A percentile compares a stretch with the other conserved stretches of the same genome.
Evolutionary conservation across 2,797 vertebrate genomes (phyloP).

Genomic region (Apogon talboti): DNA sequence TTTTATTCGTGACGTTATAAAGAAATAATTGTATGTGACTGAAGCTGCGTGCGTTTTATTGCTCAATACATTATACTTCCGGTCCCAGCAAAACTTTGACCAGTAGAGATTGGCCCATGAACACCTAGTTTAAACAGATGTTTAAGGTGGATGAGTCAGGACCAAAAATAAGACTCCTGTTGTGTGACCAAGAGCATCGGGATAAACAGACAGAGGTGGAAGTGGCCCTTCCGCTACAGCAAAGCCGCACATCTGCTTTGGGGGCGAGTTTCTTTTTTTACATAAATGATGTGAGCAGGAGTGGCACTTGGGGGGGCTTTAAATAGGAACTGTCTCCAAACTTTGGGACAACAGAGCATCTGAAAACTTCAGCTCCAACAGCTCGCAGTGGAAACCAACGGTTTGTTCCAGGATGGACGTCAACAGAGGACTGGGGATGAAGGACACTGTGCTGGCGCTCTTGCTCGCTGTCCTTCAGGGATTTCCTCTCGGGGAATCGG

Average conservation of each 20-base stretch:
- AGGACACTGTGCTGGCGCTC: slow-evolving; percentile 74
- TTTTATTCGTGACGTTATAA: neutral
- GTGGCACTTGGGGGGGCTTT: slow-evolving; percentile 82
- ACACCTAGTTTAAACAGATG: slow-evolving; percentile 25
- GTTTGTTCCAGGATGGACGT: slow-evolving; percentile 63
- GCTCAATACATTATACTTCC: neutral
- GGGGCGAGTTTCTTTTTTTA: slow-evolving; percentile 79
- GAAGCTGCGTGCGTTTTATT: neutral
- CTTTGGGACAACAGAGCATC: slow-evolving; percentile 74
- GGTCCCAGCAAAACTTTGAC: slow-evolving; percentile 4
- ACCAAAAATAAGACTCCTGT: slow-evolving; percentile 71
- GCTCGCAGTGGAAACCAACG: slow-evolving; percentile 44
- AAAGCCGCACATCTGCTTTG: slow-evolving; percentile 81
- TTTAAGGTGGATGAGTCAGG: slow-evolving; percentile 58
- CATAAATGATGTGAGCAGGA: slow-evolving; percentile 82
- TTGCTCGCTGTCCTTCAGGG: slow-evolving; percentile 77
- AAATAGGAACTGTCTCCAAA: slow-evolving; percentile 80
- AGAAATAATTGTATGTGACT: neutral
- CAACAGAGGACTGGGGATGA: slow-evolving; percentile 56
- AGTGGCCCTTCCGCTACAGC: slow-evolving; percentile 79
- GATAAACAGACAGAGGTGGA: slow-evolving; percentile 80
- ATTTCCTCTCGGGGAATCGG: slow-evolving; percentile 68
- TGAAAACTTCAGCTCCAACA: slow-evolving; percentile 39
- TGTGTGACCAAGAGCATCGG: slow-evolving; percentile 66
- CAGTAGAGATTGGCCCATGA: slow-evolving; percentile 16